Evolutionary conservation across 1,140 invertebrate genomes (phyloP).

Genomic region (Dolichoris vasculosae): DNA sequence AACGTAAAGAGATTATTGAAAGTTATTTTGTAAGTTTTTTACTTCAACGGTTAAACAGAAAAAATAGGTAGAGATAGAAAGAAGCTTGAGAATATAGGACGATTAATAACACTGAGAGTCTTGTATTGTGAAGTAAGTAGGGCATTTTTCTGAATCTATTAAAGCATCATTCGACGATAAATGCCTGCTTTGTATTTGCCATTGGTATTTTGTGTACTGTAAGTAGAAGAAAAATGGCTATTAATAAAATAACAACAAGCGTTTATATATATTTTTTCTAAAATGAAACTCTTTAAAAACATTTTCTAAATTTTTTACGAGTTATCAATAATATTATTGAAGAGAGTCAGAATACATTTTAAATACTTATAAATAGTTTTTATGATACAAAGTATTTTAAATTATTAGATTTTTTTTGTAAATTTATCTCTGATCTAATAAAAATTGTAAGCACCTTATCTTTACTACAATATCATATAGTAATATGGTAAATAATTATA

Average conservation of each 20-base stretch:
- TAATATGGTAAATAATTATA: too few relatives aligned
- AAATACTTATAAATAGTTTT: too few relatives aligned
- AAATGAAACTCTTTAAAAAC: not conserved
- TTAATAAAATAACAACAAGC: not conserved
- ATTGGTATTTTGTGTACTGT: not conserved
- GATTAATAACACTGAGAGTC: not conserved
- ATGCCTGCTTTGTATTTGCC: conserved; percentile 7
- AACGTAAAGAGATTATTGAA: not conserved
- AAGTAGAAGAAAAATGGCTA: not conserved
- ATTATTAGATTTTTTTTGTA: too few relatives aligned
- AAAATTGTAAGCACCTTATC: too few relatives aligned
- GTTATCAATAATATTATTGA: not conserved
- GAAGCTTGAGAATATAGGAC: not conserved
- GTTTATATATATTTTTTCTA: not conserved
- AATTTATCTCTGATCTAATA: too few relatives aligned
- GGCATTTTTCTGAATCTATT: conserved; percentile 22
- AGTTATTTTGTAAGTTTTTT: not conserved
- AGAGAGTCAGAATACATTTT: not conserved
- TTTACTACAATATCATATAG: too few relatives aligned
- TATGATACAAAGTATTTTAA: too few relatives aligned
- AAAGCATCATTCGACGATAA: conserved; percentile 18
- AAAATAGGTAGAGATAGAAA: not conserved
- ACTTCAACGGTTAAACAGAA: not conserved
- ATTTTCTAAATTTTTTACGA: not conserved
- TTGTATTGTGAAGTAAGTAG: not conserved